These are phyloP conservation scores for Amphipyra berbera DNA, from an alignment of 2,888 invertebrate genomes.

Conservation along the genomic window DNA sequence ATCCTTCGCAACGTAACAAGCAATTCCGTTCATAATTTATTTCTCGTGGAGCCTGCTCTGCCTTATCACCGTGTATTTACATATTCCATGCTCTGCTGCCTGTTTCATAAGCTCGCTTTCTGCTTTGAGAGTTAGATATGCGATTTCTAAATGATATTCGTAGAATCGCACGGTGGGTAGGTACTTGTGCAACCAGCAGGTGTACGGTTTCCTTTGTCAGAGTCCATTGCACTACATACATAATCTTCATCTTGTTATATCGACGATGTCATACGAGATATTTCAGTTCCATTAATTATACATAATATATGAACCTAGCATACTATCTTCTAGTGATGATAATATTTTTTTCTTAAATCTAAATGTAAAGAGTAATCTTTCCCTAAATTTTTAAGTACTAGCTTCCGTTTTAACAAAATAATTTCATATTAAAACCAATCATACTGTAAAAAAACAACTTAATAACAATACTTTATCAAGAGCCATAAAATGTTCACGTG, in stretches of 20 bases:
- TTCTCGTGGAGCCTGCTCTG: constrained; percentile 25
- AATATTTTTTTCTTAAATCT: too few species aligned
- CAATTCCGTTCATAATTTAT: constrained; percentile 46
- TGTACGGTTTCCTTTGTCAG: constrained; percentile 53
- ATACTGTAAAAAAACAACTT: constrained; percentile 25
- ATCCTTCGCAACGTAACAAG: constrained; percentile 56
- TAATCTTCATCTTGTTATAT: constrained; percentile 43
- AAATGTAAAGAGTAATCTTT: too few species aligned
- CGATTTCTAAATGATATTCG: constrained; percentile 58
- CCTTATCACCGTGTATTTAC: constrained; percentile 39
- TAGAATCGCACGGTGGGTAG: constrained; percentile 45
- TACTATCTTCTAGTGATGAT: too few species aligned
- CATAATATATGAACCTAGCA: too few species aligned
- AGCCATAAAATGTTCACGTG: constrained; percentile 45
- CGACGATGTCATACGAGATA: constrained; percentile 9
- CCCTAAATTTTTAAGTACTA: too few species aligned
- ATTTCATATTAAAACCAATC: constrained; percentile 11
- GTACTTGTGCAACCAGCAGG: constrained; percentile 42
- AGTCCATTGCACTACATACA: constrained; percentile 45
- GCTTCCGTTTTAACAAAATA: neutral
- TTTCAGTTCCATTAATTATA: constrained; percentile 5
- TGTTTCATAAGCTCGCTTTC: constrained; percentile 53
- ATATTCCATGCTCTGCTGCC: constrained; percentile 51
- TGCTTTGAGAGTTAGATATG: constrained; percentile 51
- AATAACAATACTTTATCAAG: constrained; percentile 39